A percentile compares a stretch with the other conserved stretches of the same genome.
Conservation (phyloP, 2,113 vertebrate species). For the Leiothrix lutea region DNA sequence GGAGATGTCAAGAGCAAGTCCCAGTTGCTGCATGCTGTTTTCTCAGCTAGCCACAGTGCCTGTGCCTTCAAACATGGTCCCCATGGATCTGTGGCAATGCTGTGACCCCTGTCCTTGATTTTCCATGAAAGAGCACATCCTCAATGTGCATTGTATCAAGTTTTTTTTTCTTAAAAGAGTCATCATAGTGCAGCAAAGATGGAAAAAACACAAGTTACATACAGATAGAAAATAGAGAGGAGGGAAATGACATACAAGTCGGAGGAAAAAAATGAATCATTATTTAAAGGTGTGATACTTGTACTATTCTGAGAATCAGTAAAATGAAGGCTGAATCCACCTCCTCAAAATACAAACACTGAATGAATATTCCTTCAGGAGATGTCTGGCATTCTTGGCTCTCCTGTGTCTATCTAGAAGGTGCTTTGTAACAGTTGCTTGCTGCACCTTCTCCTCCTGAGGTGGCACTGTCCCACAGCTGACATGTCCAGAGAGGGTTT, state of each 20-base stretch:
- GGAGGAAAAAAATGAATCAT: neutral
- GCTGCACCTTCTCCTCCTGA: neutral
- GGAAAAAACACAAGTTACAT: neutral
- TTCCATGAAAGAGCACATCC: neutral
- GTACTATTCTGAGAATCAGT: neutral
- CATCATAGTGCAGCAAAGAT: neutral
- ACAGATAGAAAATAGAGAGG: neutral
- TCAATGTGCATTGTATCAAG: neutral
- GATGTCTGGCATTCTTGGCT: neutral
- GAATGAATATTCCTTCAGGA: neutral
- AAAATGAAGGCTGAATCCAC: neutral
- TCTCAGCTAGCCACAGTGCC: neutral
- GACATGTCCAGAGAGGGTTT: neutral
- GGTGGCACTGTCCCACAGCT: neutral
- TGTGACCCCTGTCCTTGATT: neutral
- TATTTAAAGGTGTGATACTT: neutral
- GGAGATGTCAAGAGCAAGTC: neutral
- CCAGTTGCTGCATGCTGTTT: neutral
- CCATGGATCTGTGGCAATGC: rapidly evolving
- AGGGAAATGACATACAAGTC: neutral
- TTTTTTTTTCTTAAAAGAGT: neutral
- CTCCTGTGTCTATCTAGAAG: neutral
- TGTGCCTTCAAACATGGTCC: neutral
- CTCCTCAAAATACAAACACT: neutral
- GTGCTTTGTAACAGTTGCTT: neutral